These are phyloP conservation scores for Helicolenus hilgendorfi DNA, from an alignment of 2,797 vertebrate species.

Conservation along the genomic window DNA sequence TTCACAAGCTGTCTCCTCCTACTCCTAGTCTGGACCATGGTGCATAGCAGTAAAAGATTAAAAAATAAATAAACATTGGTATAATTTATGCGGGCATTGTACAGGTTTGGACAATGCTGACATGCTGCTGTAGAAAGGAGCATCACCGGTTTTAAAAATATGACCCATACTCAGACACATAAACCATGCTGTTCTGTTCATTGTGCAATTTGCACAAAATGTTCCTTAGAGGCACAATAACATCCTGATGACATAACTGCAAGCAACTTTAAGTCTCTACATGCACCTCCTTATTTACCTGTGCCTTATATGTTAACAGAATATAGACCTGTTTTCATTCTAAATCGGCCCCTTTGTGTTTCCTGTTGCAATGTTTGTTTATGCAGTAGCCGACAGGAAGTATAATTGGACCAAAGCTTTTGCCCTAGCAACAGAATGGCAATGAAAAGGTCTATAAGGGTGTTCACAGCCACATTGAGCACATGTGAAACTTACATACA, in stretches of 20 bases:
- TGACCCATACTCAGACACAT: not conserved
- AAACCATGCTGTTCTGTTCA: not conserved
- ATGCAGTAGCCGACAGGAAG: too few species aligned
- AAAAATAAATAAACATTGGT: not conserved
- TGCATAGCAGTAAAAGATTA: not conserved
- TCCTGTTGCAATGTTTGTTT: too few species aligned
- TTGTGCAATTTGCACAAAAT: not conserved
- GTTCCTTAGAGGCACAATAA: not conserved
- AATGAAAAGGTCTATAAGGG: not conserved
- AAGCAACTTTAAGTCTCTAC: too few species aligned
- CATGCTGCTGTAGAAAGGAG: not conserved
- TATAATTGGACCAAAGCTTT: too few species aligned
- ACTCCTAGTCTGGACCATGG: not conserved
- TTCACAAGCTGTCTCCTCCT: constrained; percentile 4
- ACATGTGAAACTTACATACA: not conserved
- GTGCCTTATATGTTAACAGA: too few species aligned
- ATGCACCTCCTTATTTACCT: too few species aligned
- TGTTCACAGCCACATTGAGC: not conserved
- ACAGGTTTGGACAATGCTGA: not conserved
- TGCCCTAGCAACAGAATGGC: not conserved
- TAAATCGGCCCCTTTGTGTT: too few species aligned
- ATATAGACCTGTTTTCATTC: too few species aligned
- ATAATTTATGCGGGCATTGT: not conserved
- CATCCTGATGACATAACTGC: not conserved
- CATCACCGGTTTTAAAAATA: not conserved